Evolutionary conservation across 1,140 invertebrate species (phyloP).

Genomic region (Aphis craccivora): DNA sequence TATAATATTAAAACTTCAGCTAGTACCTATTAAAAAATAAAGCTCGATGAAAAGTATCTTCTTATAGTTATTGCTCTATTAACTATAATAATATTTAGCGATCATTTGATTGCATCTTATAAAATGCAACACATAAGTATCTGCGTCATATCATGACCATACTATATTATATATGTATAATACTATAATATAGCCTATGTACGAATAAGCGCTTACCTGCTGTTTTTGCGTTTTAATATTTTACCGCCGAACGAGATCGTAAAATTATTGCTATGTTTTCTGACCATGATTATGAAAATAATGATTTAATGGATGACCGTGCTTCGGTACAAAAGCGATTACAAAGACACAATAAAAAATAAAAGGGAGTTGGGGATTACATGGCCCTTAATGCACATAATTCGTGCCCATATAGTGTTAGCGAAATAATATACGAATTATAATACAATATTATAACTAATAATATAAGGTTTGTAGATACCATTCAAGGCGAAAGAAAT

Average conservation of each 20-base stretch:
- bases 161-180: background rate
- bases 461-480: background rate
- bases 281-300: background rate
- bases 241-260: background rate
- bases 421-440: background rate
- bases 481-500: background rate
- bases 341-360: slow-evolving; percentile 6
- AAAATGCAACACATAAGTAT: background rate
- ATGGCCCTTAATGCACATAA: background rate
- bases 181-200: background rate
- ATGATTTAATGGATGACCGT: background rate
- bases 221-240: background rate
- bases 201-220: background rate
- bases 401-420: background rate
- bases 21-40: background rate
- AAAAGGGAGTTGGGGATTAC: background rate
- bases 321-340: background rate
- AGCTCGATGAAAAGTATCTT: background rate
- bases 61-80: background rate
- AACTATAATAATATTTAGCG: background rate
- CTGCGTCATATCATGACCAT: background rate
- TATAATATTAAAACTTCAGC: too few species aligned
- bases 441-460: background rate
- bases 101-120: background rate
- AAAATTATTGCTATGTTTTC: background rate